Evolutionary conservation across 1,140 invertebrate species (phyloP), one percentile per base, ranked within the genome.

Genomic region (Parapsyche elsis): DNA sequence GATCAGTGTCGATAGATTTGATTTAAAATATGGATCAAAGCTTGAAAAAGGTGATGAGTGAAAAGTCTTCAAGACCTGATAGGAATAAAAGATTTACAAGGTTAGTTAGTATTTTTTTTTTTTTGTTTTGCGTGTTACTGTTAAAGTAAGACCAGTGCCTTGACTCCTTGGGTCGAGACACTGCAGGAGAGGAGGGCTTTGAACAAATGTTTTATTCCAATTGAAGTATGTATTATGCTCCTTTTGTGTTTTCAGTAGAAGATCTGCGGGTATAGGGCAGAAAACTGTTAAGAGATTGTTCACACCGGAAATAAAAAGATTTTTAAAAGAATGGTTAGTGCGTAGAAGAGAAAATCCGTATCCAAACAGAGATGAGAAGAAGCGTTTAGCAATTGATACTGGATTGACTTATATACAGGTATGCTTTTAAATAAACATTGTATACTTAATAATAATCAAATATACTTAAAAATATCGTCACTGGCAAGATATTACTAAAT

Each of bases 291-390:
- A 94, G 84, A 88, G 92, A 45, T 87, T 94, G 1, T 94, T 94
- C 84, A 94, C 93, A 10, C 93, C 93, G 76, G 93, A 94, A 88
- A 94, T 94, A 74, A 94, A 94, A 84, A 88, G 91, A 70, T 92
- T 91, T 86, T 86, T 94, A 10, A 94, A 94, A 86, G 92, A 92
- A 80, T 94, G 93, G 93, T 87, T 94, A 10, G 90, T 94, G 5
- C 87, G 92, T 7, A 87, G 92, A 81, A 89, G 93, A 85, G 92
- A 93, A 73, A 93, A 94, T 86, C 93, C 93, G 0, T 94, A 94
- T 86, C 93, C 93, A 9, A 93, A 92, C 84, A 87, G 93, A 67
- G 92, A 93, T 82, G 93, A 94, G 84, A 94, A 94, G 83, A 93
- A 93, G 86, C 88, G 89, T 38, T 84, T 94, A 61, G 92, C 93